Conservation (phyloP, 1,140 invertebrate genomes). For the Andricus grossulariae region DNA sequence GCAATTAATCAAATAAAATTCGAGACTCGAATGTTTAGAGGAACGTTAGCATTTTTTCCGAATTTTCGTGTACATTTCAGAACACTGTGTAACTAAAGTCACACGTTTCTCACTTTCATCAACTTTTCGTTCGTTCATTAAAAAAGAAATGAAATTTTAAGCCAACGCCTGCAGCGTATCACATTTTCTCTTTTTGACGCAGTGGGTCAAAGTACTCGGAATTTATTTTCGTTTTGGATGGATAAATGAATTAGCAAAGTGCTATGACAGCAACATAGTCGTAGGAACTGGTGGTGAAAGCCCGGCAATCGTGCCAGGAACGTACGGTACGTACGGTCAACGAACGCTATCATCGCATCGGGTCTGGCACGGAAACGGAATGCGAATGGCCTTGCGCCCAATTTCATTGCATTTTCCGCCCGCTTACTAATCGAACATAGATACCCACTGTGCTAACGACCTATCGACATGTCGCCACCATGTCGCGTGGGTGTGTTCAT, state of each 20-base stretch:
- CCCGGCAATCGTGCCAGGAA: conserved; percentile 40
- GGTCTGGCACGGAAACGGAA: conserved; percentile 52
- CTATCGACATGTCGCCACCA: conserved; percentile 35
- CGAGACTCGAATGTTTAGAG: too few species aligned
- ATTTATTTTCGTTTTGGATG: background rate
- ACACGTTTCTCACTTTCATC: background rate
- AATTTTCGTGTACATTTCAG: background rate
- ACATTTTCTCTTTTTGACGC: too few species aligned
- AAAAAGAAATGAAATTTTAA: too few species aligned
- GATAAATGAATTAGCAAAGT: conserved; percentile 21
- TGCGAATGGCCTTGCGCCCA: conserved; percentile 54
- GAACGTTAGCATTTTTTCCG: too few species aligned
- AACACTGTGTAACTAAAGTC: background rate
- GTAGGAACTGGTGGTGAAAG: conserved; percentile 36
- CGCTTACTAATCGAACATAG: conserved; percentile 46
- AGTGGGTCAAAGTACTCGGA: background rate
- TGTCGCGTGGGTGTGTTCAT: conserved; percentile 51
- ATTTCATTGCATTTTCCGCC: conserved; percentile 51
- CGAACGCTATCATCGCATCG: conserved; percentile 17
- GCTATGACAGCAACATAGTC: conserved; percentile 32
- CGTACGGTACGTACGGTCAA: conserved; percentile 11
- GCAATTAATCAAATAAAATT: too few species aligned
- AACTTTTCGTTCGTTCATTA: too few species aligned
- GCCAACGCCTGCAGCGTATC: too few species aligned
- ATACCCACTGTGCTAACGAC: conserved; percentile 27